Evolutionary conservation across 2,113 vertebrate genomes (phyloP).

Genomic region (Salvelinus sp.): DNA sequence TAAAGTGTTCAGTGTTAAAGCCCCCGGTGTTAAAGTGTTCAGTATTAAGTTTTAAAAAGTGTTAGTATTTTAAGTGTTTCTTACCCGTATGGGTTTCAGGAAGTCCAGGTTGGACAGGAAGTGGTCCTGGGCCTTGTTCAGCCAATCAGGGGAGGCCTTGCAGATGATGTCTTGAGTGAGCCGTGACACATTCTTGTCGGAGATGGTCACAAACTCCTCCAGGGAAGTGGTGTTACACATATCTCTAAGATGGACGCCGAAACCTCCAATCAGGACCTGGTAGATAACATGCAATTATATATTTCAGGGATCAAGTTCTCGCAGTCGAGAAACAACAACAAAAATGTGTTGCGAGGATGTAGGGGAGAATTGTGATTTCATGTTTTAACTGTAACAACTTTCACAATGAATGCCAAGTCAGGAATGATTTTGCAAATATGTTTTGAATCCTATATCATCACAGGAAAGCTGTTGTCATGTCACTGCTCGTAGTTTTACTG

Average conservation of each 20-base stretch:
- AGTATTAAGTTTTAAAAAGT: no score
- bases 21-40: background rate
- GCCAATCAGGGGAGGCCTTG: conserved; percentile 76
- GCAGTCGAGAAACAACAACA: no score
- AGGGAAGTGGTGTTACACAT: conserved; percentile 79
- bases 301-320: no score
- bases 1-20: no score
- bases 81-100: conserved; percentile 84
- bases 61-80: conserved; percentile 28
- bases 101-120: conserved; percentile 85
- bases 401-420: no score
- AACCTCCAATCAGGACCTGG: conserved; percentile 84
- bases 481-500: no score
- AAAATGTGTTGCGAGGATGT: no score
- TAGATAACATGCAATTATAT: background rate
- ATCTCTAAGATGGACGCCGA: conserved; percentile 80
- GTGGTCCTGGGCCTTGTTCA: conserved; percentile 73
- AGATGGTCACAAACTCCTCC: conserved; percentile 79
- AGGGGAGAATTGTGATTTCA: no score
- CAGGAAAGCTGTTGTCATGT: no score
- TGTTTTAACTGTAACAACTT: no score
- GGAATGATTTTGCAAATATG: no score
- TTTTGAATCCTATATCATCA: no score
- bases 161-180: conserved; percentile 80
- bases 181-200: conserved; percentile 63